Conservation (phyloP, 2,888 invertebrate genomes). For the Thymelicus acteon region DNA sequence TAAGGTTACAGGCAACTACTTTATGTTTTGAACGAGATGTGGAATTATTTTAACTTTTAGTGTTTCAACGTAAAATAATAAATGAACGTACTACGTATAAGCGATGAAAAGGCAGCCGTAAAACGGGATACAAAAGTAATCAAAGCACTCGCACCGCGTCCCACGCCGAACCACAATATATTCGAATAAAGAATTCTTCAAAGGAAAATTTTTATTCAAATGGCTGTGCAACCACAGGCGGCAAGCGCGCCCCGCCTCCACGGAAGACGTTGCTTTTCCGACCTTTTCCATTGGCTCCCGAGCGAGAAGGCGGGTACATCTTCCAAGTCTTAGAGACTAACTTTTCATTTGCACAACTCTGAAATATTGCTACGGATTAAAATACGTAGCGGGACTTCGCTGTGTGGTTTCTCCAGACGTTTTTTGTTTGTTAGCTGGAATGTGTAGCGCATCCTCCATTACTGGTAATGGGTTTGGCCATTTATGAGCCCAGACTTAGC, state of each 20-base stretch:
- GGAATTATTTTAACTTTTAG: conserved; percentile 16
- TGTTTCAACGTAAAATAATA: conserved; percentile 30
- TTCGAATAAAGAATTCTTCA: conserved; percentile 80
- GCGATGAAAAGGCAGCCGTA: conserved; percentile 38
- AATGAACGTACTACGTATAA: conserved; percentile 13
- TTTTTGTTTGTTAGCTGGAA: conserved; percentile 52
- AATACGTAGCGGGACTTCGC: conserved; percentile 73
- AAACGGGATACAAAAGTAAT: conserved; percentile 48
- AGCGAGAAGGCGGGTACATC: conserved; percentile 70
- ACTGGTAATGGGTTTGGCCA: conserved; percentile 39
- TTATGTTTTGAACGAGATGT: not conserved
- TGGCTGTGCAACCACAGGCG: conserved; percentile 75
- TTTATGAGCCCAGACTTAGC: conserved; percentile 17
- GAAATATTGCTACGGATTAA: conserved; percentile 81
- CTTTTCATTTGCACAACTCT: conserved; percentile 83
- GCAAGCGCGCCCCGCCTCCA: conserved; percentile 70
- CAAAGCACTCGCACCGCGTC: conserved; percentile 45
- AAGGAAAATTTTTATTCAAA: conserved; percentile 79
- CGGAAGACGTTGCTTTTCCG: conserved; percentile 80
- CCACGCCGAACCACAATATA: conserved; percentile 61
- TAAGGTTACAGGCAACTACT: not conserved
- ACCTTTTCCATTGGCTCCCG: conserved; percentile 81
- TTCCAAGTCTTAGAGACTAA: conserved; percentile 78
- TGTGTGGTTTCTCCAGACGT: conserved; percentile 74
- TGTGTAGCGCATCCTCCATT: conserved; percentile 40